Evolutionary conservation across 1,140 invertebrate genomes (phyloP).

Genomic region (Atta texana): DNA sequence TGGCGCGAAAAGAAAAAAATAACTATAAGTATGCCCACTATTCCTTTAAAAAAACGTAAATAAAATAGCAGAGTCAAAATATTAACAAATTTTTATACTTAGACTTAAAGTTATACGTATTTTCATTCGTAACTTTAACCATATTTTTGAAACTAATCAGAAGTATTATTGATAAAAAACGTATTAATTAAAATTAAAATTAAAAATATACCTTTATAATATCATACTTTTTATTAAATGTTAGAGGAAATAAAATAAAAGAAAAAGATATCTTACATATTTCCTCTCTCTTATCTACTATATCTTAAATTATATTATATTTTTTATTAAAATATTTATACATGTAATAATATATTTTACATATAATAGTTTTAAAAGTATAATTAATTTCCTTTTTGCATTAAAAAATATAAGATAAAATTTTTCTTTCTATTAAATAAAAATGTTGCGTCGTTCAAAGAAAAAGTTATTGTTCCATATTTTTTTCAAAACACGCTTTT

Average conservation of each 20-base stretch:
- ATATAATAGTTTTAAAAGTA: not conserved
- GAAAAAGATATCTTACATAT: not conserved
- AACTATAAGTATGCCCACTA: not conserved
- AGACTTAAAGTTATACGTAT: not conserved
- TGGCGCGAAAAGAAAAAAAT: not conserved
- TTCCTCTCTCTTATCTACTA: not conserved
- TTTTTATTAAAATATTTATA: conserved; percentile 7
- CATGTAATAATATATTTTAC: too few relatives aligned
- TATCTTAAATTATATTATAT: not conserved
- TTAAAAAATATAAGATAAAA: not conserved
- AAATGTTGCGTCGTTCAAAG: not conserved
- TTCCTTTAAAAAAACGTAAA: not conserved
- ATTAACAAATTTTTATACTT: not conserved
- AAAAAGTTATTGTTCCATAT: too few relatives aligned
- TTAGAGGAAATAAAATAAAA: not conserved
- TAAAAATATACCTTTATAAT: not conserved
- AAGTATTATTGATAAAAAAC: not conserved
- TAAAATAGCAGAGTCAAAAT: not conserved
- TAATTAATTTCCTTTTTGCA: not conserved
- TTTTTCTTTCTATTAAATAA: not conserved
- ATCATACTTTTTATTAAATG: not conserved
- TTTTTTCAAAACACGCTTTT: too few relatives aligned
- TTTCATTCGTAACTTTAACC: not conserved
- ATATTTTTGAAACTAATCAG: not conserved
- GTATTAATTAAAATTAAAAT: not conserved